Evolutionary conservation across 92 coral and sea anemone species (phyloP).

Genomic region (Desmophyllum pertusum): DNA sequence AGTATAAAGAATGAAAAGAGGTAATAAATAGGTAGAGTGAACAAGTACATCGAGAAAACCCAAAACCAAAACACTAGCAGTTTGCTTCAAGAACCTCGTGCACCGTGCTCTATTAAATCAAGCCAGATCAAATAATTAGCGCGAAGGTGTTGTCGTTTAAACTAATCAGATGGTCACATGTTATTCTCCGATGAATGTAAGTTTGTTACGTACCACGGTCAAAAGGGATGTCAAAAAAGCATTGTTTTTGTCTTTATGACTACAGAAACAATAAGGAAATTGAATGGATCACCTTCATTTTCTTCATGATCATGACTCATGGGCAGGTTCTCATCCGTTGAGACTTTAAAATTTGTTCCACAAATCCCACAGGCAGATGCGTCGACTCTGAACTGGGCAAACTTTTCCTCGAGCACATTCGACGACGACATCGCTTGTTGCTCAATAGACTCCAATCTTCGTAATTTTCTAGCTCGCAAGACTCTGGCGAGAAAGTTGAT

Average conservation of each 20-base stretch:
- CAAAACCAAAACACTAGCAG: no score
- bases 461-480: not conserved
- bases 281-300: not conserved
- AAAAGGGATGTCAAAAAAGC: no score
- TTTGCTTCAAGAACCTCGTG: no score
- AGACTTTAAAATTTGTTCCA: conserved; percentile 44
- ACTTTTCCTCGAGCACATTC: conserved; percentile 41
- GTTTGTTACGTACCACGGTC: no score
- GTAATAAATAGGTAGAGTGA: not conserved
- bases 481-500: not conserved
- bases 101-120: no score
- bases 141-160: no score
- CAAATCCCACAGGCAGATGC: conserved; percentile 78
- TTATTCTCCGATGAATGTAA: no score
- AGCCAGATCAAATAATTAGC: no score
- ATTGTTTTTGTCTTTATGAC: not conserved
- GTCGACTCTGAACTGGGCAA: conserved; percentile 71
- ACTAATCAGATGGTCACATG: no score
- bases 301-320: not conserved
- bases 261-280: not conserved
- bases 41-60: no score
- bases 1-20: not conserved
- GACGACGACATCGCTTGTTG: not conserved
- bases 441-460: conserved; percentile 3
- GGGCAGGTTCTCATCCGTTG: not conserved